These are phyloP conservation scores for Aplocera efformata DNA, from an alignment of 2,888 invertebrate genomes.

Conservation along the genomic window DNA sequence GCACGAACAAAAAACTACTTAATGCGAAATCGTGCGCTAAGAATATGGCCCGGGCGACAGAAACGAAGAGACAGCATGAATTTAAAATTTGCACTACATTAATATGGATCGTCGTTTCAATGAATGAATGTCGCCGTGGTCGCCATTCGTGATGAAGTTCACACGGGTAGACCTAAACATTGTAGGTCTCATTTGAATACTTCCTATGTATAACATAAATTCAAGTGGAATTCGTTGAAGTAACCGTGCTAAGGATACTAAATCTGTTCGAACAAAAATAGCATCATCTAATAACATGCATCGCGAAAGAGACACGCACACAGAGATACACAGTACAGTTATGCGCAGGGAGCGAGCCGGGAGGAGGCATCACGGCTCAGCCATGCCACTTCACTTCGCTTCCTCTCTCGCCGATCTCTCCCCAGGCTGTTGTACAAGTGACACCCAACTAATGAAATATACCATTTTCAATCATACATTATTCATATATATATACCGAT, in stretches of 20 bases:
- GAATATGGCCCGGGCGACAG: slow-evolving; percentile 68
- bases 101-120: slow-evolving; percentile 79
- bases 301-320: slow-evolving; percentile 45
- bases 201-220: slow-evolving; percentile 78
- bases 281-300: slow-evolving; percentile 66
- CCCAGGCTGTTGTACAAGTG: slow-evolving; percentile 6
- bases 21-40: slow-evolving; percentile 76
- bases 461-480: neutral
- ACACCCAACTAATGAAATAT: slow-evolving; percentile 14
- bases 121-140: slow-evolving; percentile 77
- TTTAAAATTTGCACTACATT: slow-evolving; percentile 80
- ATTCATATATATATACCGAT: too few species aligned
- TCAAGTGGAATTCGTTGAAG: slow-evolving; percentile 74
- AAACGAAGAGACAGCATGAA: slow-evolving; percentile 73
- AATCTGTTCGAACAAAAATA: slow-evolving; percentile 67
- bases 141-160: slow-evolving; percentile 78
- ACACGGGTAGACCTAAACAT: slow-evolving; percentile 75
- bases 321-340: slow-evolving; percentile 43
- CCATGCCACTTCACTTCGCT: slow-evolving; percentile 13
- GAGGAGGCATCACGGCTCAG: slow-evolving; percentile 17
- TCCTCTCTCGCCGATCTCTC: slow-evolving; percentile 10
- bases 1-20: slow-evolving; percentile 71
- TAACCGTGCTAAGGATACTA: slow-evolving; percentile 70
- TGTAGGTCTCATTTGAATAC: slow-evolving; percentile 78
- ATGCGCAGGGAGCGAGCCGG: slow-evolving; percentile 35